Evolutionary conservation across 2,888 invertebrate species (phyloP).

Genomic region (Gastracanthus pulcherrimus): DNA sequence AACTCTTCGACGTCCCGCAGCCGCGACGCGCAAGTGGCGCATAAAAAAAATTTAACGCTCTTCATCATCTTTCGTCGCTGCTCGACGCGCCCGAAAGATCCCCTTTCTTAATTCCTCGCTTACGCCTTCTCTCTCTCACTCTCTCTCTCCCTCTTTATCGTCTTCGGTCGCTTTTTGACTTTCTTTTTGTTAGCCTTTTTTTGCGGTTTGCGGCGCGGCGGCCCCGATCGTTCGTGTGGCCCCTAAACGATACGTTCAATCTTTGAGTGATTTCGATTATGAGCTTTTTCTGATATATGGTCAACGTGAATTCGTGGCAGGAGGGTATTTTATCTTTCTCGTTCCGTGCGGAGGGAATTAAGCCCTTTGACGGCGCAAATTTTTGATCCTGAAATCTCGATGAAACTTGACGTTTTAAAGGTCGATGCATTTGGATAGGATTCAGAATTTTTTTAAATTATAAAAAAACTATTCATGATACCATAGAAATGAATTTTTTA

Average conservation of each 20-base stretch:
- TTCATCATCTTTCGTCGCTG: slow-evolving; percentile 51
- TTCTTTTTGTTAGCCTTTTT: slow-evolving; percentile 1
- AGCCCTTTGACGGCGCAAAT: neutral
- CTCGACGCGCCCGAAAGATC: neutral
- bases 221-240: neutral
- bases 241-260: neutral
- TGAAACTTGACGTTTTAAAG: slow-evolving; percentile 6
- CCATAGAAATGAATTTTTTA: no score
- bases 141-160: slow-evolving; percentile 19
- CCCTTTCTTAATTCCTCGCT: slow-evolving; percentile 37
- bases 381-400: neutral
- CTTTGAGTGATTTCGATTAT: neutral
- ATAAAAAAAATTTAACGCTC: slow-evolving; percentile 37
- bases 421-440: neutral
- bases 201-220: neutral
- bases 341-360: neutral
- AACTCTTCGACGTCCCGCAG: neutral
- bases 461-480: no score
- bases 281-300: no score
- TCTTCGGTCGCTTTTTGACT: neutral
- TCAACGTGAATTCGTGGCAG: no score
- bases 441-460: neutral
- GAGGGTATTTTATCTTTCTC: no score
- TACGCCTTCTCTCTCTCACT: no score
- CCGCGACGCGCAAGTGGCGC: neutral